These are phyloP conservation scores for Leptarthrus brevirostris DNA, from an alignment of 2,888 invertebrate species.

Conservation along the genomic window DNA sequence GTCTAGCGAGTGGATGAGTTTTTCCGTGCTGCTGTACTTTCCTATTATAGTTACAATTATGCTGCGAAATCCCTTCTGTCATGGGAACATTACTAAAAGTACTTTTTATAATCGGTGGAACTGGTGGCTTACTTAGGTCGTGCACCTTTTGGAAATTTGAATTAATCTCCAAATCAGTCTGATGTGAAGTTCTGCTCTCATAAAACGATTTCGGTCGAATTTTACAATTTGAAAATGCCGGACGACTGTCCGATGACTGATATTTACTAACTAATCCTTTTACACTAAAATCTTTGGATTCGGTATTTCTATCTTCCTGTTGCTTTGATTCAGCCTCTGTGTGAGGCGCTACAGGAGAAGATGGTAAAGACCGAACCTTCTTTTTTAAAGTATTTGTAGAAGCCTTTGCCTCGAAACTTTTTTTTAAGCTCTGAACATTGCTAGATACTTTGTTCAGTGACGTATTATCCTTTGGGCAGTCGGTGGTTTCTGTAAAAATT, in stretches of 20 bases:
- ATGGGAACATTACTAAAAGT: constrained; percentile 55
- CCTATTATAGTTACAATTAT: constrained; percentile 66
- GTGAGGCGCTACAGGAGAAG: constrained; percentile 74
- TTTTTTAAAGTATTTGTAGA: constrained; percentile 57
- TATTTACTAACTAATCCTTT: constrained; percentile 81
- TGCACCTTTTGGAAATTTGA: constrained; percentile 57
- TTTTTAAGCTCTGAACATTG: constrained; percentile 86
- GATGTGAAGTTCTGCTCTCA: constrained; percentile 58
- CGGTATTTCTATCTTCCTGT: constrained; percentile 52
- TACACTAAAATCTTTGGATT: constrained; percentile 75
- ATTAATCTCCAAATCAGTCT: constrained; percentile 44
- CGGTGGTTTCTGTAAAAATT: constrained; percentile 56
- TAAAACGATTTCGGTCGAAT: constrained; percentile 60
- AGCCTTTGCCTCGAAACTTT: constrained; percentile 86
- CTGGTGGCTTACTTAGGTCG: constrained; percentile 66
- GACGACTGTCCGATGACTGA: constrained; percentile 68
- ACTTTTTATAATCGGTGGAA: constrained; percentile 62
- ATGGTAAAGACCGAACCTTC: constrained; percentile 69
- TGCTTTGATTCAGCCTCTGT: constrained; percentile 53
- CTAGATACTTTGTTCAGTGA: constrained; percentile 70
- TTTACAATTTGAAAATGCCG: constrained; percentile 49
- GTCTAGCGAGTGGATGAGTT: constrained; percentile 90
- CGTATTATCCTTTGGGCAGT: constrained; percentile 58
- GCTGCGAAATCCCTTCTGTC: constrained; percentile 58
- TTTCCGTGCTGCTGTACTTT: constrained; percentile 92